phyloP scores from a whole-genome alignment of 2,797 vertebrate genomes.

The Pipistrellus pygmaeus region DNA sequence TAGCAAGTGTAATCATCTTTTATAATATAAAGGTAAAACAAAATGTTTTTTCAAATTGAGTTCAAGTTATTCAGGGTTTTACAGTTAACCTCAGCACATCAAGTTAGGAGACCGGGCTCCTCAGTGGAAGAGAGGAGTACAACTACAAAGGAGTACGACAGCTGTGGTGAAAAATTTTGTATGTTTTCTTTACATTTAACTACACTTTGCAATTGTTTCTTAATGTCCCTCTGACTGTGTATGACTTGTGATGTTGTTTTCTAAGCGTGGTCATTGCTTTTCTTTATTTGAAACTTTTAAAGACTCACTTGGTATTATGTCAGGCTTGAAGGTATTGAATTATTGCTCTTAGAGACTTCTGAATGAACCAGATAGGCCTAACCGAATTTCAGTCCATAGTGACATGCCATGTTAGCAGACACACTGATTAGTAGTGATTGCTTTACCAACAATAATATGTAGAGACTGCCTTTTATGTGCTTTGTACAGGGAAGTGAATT shows the following conservation, averaged over 20 bases:
- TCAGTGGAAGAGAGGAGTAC: background rate
- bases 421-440: constrained; percentile 1
- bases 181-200: background rate
- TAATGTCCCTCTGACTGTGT: background rate
- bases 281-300: constrained; percentile 52
- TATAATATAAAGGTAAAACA: background rate
- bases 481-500: constrained; percentile 2
- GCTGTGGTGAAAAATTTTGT: background rate
- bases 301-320: background rate
- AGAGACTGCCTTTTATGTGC: background rate
- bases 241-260: constrained; percentile 35
- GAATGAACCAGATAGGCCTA: constrained; percentile 23
- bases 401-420: constrained; percentile 6
- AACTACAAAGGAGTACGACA: background rate
- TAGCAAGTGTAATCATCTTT: background rate
- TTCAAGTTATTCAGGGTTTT: constrained; percentile 19
- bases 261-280: background rate
- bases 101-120: background rate
- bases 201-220: constrained; percentile 22
- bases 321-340: constrained; percentile 37
- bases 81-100: background rate
- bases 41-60: background rate
- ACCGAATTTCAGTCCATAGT: background rate
- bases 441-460: constrained; percentile 14
- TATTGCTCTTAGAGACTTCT: constrained; percentile 18